Evolutionary conservation across 2,888 invertebrate species (phyloP), one percentile per base, ranked within the genome.

Genomic region (Drosophila stalkeri): DNA sequence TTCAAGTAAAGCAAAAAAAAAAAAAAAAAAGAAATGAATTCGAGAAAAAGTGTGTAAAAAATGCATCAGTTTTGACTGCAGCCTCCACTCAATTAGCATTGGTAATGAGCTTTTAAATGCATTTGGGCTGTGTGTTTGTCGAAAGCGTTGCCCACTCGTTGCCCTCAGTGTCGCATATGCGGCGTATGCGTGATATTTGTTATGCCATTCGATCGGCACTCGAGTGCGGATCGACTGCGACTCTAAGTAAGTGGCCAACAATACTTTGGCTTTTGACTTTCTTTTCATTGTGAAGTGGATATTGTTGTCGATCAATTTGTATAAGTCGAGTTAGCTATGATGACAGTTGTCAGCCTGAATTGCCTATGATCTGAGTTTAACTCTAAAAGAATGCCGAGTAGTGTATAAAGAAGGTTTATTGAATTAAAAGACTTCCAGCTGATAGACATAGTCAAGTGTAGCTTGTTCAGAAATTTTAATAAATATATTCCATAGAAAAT

Each of bases 81-180:
- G 33, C 57, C 33, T 5, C 43, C 12, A 57, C 57, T 44, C 83
- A 89, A 89, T 89, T 87, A 87, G 83, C 90, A 87, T 82, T 88
- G 68, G 83, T 90, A 87, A 87, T 87, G 87, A 82, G 82, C 77
- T 89, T 89, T 90, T 86, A 90, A 87, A 79, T 72, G 82, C 71
- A 77, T 81, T 78, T 72, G 49, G 54, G 62, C 33, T 47, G 60
- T 55, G 67, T 84, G 75, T 88, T 82, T 84, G 86, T 82, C 69
- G 84, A 86, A 80, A 88, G 83, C 75, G 75, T 27, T 31, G 72
- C 67, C 63, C 49, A 51, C 61, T 61, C 27, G 27, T 27, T 27
- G 55, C 67, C 69, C 65, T 69, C 65, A 65, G 66, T 27, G 64
- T 16, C 14, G 37, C 79, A 68, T 60, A 70, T 57, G 75, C 67